Percentiles rank a stretch among this genome's conserved stretches.
Conservation (phyloP, 1,140 invertebrate genomes). For the Eciton burchellii region DNA sequence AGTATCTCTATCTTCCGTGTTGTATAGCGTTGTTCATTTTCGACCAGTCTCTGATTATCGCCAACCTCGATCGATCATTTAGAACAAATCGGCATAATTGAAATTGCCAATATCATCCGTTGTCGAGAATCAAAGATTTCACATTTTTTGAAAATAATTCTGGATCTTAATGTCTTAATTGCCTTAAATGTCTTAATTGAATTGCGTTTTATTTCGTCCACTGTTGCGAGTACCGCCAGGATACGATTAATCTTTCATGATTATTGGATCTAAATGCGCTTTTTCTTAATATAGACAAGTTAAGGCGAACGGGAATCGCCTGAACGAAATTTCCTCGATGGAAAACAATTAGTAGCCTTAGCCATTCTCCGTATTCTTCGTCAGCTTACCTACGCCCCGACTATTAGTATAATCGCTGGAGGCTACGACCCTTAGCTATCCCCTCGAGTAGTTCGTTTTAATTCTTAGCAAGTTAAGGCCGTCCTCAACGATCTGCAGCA, state of each 20-base stretch:
- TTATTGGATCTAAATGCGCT: conserved; percentile 36
- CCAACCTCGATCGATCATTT: no score
- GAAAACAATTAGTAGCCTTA: conserved; percentile 75
- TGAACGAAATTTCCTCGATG: conserved; percentile 67
- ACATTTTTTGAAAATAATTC: conserved; percentile 10
- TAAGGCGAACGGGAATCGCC: conserved; percentile 60
- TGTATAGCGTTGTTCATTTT: no score
- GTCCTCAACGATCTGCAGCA: conserved; percentile 62
- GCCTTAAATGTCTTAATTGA: no score
- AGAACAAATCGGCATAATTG: not conserved
- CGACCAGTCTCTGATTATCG: no score
- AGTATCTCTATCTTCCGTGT: no score
- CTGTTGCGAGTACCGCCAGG: not conserved
- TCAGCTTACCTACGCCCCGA: conserved; percentile 76
- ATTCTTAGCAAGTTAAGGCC: conserved; percentile 75
- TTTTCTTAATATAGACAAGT: conserved; percentile 61
- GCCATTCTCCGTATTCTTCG: conserved; percentile 57
- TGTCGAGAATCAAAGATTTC: not conserved
- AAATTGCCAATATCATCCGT: conserved; percentile 20
- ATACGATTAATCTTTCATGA: conserved; percentile 16
- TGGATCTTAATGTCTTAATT: conserved; percentile 17
- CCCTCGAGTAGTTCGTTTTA: conserved; percentile 72
- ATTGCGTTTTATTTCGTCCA: not conserved
- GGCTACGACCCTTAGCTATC: conserved; percentile 74
- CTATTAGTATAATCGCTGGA: conserved; percentile 77